phyloP scores from a whole-genome alignment of 2,113 vertebrate genomes.

The Pitta sordida region DNA sequence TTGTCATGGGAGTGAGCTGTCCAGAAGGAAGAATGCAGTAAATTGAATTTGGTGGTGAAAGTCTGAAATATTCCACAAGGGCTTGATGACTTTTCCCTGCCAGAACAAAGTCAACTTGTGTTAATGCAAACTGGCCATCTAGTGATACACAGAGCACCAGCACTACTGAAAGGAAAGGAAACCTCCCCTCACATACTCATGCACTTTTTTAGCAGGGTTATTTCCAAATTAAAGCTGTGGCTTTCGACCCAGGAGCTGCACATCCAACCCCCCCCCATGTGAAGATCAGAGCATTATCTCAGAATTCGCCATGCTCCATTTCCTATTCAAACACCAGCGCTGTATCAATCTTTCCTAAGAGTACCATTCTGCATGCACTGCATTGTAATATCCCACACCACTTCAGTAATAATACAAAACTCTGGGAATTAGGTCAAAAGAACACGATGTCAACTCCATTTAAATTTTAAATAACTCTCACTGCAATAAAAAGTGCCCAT shows the following conservation, averaged over 20 bases:
- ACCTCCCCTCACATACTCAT: background rate
- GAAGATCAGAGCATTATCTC: background rate
- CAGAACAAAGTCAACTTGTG: background rate
- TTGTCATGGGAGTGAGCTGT: background rate
- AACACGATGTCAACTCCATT: background rate
- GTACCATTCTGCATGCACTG: background rate
- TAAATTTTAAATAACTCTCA: slow-evolving; percentile 26
- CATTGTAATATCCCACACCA: background rate
- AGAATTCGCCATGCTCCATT: slow-evolving; percentile 1
- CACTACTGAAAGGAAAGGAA: background rate
- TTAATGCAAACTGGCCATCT: background rate
- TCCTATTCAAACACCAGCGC: slow-evolving; percentile 13
- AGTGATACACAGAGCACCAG: background rate
- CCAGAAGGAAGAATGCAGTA: background rate
- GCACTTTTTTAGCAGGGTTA: background rate
- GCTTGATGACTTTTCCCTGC: background rate
- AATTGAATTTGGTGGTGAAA: background rate
- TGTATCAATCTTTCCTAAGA: background rate
- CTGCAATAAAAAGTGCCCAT: background rate
- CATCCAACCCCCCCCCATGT: background rate
- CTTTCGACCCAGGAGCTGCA: background rate
- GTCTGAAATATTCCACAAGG: background rate
- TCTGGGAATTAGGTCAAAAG: slow-evolving; percentile 28
- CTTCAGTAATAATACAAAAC: background rate
- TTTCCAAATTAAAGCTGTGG: background rate